Conservation (phyloP, 2,888 invertebrate genomes). For the Melangyna quadrimaculata region DNA sequence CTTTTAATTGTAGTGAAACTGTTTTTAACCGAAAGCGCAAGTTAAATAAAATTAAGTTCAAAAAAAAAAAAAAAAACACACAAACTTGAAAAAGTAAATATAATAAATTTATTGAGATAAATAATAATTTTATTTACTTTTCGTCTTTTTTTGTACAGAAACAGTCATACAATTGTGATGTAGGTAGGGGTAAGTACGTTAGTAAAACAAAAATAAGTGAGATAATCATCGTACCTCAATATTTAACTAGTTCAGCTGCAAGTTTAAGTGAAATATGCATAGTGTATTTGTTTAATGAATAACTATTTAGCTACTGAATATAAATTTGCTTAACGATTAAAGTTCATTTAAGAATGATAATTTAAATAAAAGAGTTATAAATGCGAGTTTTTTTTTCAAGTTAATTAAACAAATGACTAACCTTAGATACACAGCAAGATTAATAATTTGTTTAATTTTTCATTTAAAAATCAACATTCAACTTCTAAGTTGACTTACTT, state of each 20-base stretch:
- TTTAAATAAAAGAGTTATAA: background rate
- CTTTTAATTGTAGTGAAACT: background rate
- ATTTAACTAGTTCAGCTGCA: conserved; percentile 9
- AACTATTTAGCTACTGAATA: background rate
- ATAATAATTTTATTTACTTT: background rate
- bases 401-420: background rate
- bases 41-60: background rate
- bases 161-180: background rate
- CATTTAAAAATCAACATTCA: too few relatives aligned
- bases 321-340: background rate
- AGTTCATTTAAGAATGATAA: background rate
- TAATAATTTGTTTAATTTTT: too few relatives aligned
- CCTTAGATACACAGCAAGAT: too few relatives aligned
- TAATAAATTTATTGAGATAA: background rate
- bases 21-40: background rate
- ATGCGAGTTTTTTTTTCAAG: background rate
- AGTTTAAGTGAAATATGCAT: background rate
- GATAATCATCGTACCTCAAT: background rate
- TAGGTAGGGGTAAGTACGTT: too few relatives aligned
- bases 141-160: background rate
- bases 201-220: background rate
- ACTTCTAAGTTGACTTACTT: too few relatives aligned
- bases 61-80: too few relatives aligned
- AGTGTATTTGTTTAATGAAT: background rate
- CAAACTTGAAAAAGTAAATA: background rate